Percentiles rank a stretch among this genome's conserved stretches.
Conservation (phyloP, 2,888 invertebrate species). For the Coenonympha glycerion region DNA sequence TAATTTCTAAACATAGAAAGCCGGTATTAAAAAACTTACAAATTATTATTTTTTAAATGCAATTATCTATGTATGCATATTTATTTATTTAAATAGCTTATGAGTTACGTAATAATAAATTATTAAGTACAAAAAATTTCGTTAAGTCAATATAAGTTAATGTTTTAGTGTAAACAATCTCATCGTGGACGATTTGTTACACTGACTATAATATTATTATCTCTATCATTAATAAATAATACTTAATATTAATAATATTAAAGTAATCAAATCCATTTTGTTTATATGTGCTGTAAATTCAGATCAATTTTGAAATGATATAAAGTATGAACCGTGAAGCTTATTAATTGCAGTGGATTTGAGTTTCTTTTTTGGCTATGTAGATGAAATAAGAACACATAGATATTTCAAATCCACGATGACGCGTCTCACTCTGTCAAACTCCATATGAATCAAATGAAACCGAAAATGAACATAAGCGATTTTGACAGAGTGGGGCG, state of each 20-base stretch:
- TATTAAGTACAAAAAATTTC: constrained; percentile 69
- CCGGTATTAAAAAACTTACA: constrained; percentile 30
- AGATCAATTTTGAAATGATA: background rate
- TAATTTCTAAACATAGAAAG: background rate
- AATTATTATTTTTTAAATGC: constrained; percentile 56
- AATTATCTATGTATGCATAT: constrained; percentile 35
- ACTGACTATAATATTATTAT: constrained; percentile 16
- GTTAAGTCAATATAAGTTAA: constrained; percentile 46
- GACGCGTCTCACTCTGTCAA: too few relatives aligned
- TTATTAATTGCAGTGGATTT: too few relatives aligned
- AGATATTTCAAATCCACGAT: too few relatives aligned
- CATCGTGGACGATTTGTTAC: constrained; percentile 52
- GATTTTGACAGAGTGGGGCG: too few relatives aligned
- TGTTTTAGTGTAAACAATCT: constrained; percentile 48
- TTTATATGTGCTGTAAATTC: background rate
- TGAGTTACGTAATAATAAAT: constrained; percentile 51
- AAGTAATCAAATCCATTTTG: constrained; percentile 13
- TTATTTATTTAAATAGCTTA: constrained; percentile 45
- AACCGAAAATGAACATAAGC: too few relatives aligned
- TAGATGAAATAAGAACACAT: too few relatives aligned
- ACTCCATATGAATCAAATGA: too few relatives aligned
- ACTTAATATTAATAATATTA: background rate
- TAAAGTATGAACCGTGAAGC: too few relatives aligned
- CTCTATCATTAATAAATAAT: background rate
- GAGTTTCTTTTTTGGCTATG: too few relatives aligned